Percentiles rank a stretch among this genome's conserved stretches.
phyloP scores from a whole-genome alignment of 2,888 invertebrate genomes.

The Magallana nippona region DNA sequence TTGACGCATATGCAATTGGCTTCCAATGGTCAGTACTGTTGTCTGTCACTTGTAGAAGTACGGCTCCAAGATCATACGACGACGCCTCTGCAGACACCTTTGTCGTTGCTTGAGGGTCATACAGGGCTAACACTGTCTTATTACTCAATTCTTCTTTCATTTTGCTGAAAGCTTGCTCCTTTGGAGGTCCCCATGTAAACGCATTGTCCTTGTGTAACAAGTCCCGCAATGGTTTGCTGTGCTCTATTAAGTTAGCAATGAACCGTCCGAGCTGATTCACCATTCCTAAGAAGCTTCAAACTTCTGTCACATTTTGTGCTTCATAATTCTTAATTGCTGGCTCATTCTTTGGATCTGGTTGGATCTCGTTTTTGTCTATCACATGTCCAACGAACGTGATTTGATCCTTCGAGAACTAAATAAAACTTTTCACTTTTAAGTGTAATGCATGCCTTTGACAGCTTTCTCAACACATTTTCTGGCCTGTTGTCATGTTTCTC shows the following conservation, averaged over 20 bases:
- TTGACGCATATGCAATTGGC: slow-evolving; percentile 75
- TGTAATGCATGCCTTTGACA: slow-evolving; percentile 42
- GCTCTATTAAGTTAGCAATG: slow-evolving; percentile 38
- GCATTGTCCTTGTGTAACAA: slow-evolving; percentile 41
- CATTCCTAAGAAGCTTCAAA: not conserved
- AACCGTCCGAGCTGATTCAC: slow-evolving; percentile 51
- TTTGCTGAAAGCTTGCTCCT: slow-evolving; percentile 31
- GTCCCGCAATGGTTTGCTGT: slow-evolving; percentile 44
- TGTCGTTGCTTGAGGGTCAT: too few relatives aligned
- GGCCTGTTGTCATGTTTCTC: slow-evolving; percentile 49
- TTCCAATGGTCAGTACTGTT: slow-evolving; percentile 35
- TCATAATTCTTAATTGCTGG: slow-evolving; percentile 6
- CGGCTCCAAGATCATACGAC: slow-evolving; percentile 73
- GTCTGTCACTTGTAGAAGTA: slow-evolving; percentile 63
- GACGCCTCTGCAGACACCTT: slow-evolving; percentile 74
- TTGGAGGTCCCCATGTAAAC: slow-evolving; percentile 45
- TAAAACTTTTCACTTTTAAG: slow-evolving; percentile 51
- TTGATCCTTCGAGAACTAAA: slow-evolving; percentile 21
- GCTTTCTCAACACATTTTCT: slow-evolving; percentile 35
- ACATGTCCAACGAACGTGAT: slow-evolving; percentile 46
- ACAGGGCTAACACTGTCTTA: slow-evolving; percentile 70
- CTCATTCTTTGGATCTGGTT: slow-evolving; percentile 41
- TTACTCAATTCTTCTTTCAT: slow-evolving; percentile 55
- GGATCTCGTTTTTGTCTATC: slow-evolving; percentile 14
- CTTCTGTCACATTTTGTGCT: slow-evolving; percentile 2